These are phyloP conservation scores for Zoroaster sp. DNA, from an alignment of 53 echinoderm and acorn worm species.

Conservation along the genomic window DNA sequence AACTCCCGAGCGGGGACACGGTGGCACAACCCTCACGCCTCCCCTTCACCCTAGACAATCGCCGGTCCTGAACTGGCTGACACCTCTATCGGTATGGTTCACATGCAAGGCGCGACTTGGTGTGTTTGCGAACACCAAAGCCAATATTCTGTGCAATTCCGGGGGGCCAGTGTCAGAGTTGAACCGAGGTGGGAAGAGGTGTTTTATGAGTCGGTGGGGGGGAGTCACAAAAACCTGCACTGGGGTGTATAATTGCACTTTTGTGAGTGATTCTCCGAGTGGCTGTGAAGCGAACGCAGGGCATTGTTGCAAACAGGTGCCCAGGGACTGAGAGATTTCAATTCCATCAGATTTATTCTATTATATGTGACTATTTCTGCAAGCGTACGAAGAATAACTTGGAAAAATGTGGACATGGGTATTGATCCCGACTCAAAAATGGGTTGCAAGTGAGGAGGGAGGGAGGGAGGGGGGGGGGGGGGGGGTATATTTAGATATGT, in stretches of 20 bases:
- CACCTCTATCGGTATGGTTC: slow-evolving; percentile 38
- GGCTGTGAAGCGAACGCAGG: slow-evolving; percentile 11
- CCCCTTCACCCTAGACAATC: slow-evolving; percentile 32
- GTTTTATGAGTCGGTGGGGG: slow-evolving; percentile 24
- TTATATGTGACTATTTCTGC: not conserved
- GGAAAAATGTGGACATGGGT: not conserved
- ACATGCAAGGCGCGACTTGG: slow-evolving; percentile 32
- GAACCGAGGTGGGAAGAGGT: slow-evolving; percentile 3
- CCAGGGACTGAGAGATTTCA: slow-evolving; percentile 1
- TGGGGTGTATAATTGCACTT: slow-evolving; percentile 58
- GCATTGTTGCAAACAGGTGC: slow-evolving; percentile 50
- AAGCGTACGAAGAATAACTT: not conserved
- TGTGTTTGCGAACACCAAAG: slow-evolving; percentile 52
- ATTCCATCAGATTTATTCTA: slow-evolving; percentile 30
- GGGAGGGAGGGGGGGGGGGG: too few relatives aligned
- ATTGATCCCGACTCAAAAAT: not conserved
- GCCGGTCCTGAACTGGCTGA: slow-evolving; percentile 30
- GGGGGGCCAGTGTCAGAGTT: slow-evolving; percentile 13
- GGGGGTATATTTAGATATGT: too few relatives aligned
- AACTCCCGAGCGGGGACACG: slow-evolving; percentile 17
- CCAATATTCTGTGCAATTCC: slow-evolving; percentile 27
- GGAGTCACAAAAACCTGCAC: slow-evolving; percentile 19
- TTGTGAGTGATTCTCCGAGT: slow-evolving; percentile 25
- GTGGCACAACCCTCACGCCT: slow-evolving; percentile 25
- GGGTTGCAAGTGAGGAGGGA: too few relatives aligned